Percentiles rank a stretch among this genome's conserved stretches.
phyloP scores from a whole-genome alignment of 2,797 vertebrate species.

The Crypturellus tataupa region DNA sequence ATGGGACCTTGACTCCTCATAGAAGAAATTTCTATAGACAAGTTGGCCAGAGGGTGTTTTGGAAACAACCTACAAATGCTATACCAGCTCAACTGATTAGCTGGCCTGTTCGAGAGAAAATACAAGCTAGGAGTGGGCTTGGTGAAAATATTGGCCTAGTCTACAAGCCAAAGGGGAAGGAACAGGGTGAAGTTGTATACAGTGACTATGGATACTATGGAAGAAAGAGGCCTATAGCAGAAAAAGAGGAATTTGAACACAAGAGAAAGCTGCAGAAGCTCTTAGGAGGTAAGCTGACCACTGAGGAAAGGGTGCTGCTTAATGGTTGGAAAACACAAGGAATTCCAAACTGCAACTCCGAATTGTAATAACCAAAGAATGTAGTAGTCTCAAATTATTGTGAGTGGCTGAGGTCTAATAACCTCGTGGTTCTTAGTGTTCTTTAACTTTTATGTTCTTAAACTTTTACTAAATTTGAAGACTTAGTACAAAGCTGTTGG shows the following conservation, averaged over 20 bases:
- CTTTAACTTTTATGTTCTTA: background rate
- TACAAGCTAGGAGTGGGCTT: constrained; percentile 25
- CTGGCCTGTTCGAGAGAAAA: constrained; percentile 66
- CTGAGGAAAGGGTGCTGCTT: background rate
- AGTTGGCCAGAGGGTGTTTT: constrained; percentile 58
- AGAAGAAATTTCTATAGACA: constrained; percentile 50
- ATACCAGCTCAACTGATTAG: constrained; percentile 58
- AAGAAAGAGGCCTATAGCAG: constrained; percentile 51
- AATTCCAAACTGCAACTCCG: background rate
- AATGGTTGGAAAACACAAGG: background rate
- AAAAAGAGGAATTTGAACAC: constrained; percentile 47
- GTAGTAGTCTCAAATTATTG: background rate
- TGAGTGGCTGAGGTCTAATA: background rate
- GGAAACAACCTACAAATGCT: constrained; percentile 57
- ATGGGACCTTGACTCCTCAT: constrained; percentile 12
- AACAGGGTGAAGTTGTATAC: constrained; percentile 15
- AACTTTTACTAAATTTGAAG: background rate
- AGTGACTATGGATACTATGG: constrained; percentile 56
- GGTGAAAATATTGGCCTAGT: background rate
- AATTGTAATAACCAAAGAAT: background rate
- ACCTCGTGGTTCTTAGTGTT: background rate
- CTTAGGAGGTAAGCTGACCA: constrained; percentile 68
- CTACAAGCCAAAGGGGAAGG: constrained; percentile 48
- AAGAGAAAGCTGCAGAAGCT: constrained; percentile 38
- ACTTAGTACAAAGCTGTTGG: background rate